Conservation (phyloP, 92 coral and sea anemone genomes). For the Epizoanthus rinbou region DNA sequence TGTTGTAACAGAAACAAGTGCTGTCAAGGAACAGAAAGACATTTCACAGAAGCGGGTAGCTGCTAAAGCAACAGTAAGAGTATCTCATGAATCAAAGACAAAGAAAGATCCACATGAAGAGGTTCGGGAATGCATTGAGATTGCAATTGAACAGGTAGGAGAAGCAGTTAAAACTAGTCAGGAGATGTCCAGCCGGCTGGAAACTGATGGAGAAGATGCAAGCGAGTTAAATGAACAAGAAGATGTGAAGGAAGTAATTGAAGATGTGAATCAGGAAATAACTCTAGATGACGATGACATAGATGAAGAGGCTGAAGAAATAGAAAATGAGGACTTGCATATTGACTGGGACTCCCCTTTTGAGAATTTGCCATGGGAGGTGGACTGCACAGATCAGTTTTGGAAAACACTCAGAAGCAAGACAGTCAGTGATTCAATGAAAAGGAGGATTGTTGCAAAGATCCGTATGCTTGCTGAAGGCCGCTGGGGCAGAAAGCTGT, state of each 20-base stretch:
- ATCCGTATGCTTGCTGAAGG: slow-evolving; percentile 42
- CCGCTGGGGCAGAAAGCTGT: slow-evolving; percentile 22
- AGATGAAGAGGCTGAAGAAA: slow-evolving; percentile 8
- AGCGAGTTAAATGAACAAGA: neutral
- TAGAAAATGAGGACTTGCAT: slow-evolving; percentile 10
- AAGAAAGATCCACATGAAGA: slow-evolving; percentile 51
- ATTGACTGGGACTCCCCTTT: slow-evolving; percentile 60
- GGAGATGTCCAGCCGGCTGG: neutral
- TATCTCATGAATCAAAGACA: slow-evolving; percentile 5
- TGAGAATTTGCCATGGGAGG: slow-evolving; percentile 89
- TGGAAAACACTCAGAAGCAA: slow-evolving; percentile 41
- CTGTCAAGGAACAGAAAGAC: slow-evolving; percentile 22
- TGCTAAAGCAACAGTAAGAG: slow-evolving; percentile 29
- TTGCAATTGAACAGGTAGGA: slow-evolving; percentile 31
- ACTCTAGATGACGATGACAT: slow-evolving; percentile 6
- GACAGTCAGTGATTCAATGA: slow-evolving; percentile 8
- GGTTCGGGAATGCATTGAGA: slow-evolving; percentile 35
- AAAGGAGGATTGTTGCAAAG: slow-evolving; percentile 32
- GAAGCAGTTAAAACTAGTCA: neutral
- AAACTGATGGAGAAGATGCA: neutral
- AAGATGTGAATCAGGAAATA: neutral
- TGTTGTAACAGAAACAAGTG: slow-evolving; percentile 18
- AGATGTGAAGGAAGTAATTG: neutral
- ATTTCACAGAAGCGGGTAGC: neutral
- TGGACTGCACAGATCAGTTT: slow-evolving; percentile 62